Conservation (phyloP, 2,797 vertebrate species). For the Lycodopsis pacificus region DNA sequence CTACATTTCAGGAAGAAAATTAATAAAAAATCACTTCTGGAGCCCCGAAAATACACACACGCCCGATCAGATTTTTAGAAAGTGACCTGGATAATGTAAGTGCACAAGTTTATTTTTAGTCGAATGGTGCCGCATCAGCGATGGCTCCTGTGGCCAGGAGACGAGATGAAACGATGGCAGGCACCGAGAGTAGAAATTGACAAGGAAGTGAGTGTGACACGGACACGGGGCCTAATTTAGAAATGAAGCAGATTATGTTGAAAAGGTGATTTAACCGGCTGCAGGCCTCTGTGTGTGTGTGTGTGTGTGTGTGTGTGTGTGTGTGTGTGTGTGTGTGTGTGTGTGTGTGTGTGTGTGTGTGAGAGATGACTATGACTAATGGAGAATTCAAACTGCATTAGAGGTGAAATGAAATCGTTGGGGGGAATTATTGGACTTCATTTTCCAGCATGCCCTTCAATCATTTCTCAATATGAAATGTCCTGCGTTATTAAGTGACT, state of each 20-base stretch:
- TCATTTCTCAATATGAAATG: not conserved
- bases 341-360: not conserved
- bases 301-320: not conserved
- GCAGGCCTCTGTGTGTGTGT: not conserved
- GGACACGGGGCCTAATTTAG: slow-evolving; percentile 40
- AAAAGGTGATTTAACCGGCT: slow-evolving; percentile 34
- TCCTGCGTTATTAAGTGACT: not conserved
- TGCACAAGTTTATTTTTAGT: slow-evolving; percentile 2
- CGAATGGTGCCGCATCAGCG: not conserved
- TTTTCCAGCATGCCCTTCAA: slow-evolving; percentile 6
- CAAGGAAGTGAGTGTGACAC: slow-evolving; percentile 11
- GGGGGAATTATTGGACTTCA: slow-evolving; percentile 2
- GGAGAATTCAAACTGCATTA: slow-evolving; percentile 26
- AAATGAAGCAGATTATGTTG: slow-evolving; percentile 27
- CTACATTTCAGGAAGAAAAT: not conserved
- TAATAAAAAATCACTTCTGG: not conserved
- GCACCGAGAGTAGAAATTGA: not conserved
- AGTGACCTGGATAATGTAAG: not conserved
- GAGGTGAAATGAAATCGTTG: slow-evolving; percentile 14
- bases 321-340: not conserved
- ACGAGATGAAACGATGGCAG: slow-evolving; percentile 23
- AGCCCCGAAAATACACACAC: not conserved
- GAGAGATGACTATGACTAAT: slow-evolving; percentile 22
- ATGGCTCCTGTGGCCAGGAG: slow-evolving; percentile 5
- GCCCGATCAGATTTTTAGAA: not conserved